phyloP scores from a whole-genome alignment of 2,797 vertebrate species.

The Acanthiza pusilla region DNA sequence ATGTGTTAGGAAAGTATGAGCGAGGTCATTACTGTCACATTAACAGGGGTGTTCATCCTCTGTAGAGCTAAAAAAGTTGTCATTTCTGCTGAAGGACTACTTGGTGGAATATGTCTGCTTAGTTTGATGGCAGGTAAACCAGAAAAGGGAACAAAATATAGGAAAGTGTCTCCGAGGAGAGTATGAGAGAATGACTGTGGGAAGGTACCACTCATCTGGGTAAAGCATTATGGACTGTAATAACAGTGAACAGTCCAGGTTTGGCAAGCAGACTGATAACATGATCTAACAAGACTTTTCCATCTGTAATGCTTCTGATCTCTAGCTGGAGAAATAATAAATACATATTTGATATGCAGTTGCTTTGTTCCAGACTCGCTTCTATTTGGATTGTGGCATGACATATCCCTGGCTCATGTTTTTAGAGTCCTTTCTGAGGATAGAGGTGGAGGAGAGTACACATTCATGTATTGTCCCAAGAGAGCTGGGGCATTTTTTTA shows the following conservation, averaged over 20 bases:
- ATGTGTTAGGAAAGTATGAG: slow-evolving; percentile 19
- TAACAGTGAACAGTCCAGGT: neutral
- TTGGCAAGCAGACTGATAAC: slow-evolving; percentile 10
- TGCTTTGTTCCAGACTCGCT: neutral
- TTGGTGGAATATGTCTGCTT: neutral
- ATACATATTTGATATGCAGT: neutral
- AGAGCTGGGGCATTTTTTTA: neutral
- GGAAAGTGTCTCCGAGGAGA: neutral
- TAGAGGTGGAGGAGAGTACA: neutral
- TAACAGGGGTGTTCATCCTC: neutral
- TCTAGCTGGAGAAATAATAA: slow-evolving; percentile 25
- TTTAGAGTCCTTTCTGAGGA: neutral
- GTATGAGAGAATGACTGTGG: neutral
- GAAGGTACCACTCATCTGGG: neutral
- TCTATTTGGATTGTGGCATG: slow-evolving; percentile 12
- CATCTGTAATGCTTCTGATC: slow-evolving; percentile 18
- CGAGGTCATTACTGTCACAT: neutral
- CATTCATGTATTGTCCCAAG: neutral
- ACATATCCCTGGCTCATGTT: neutral
- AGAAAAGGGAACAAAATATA: neutral
- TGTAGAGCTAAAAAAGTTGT: neutral
- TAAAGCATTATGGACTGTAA: slow-evolving; percentile 3
- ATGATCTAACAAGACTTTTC: slow-evolving; percentile 36
- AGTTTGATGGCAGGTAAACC: neutral
- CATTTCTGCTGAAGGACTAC: neutral